Conservation (phyloP, 2,797 vertebrate genomes). For the Rhinophrynus dorsalis region DNA sequence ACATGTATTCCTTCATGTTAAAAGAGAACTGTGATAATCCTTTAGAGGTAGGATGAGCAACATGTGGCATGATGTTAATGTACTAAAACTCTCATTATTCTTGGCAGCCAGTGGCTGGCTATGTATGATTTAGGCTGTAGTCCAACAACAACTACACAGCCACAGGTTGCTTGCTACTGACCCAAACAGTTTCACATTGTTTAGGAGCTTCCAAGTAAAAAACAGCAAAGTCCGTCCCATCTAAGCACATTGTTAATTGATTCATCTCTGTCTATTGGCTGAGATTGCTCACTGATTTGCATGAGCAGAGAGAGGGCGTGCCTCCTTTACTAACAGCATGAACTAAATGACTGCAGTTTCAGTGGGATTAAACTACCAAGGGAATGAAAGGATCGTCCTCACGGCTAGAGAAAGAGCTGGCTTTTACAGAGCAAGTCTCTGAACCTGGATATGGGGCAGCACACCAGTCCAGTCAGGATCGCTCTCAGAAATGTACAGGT, state of each 20-base stretch:
- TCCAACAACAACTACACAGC: too few species aligned
- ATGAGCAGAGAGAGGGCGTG: conserved; percentile 55
- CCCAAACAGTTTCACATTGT: too few species aligned
- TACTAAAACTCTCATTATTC: too few species aligned
- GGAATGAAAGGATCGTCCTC: conserved; percentile 54
- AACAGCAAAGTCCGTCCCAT: conserved; percentile 6
- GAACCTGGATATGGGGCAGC: conserved; percentile 66
- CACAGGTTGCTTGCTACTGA: too few species aligned
- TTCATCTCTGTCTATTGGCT: conserved; percentile 54
- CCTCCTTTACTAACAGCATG: conserved; percentile 45
- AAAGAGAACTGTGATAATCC: too few species aligned
- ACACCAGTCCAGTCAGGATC: conserved; percentile 54
- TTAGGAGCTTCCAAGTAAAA: too few species aligned
- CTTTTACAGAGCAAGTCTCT: conserved; percentile 56
- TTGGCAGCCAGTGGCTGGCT: too few species aligned
- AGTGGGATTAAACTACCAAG: conserved; percentile 58
- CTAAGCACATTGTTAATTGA: conserved; percentile 38
- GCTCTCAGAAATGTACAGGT: conserved; percentile 62
- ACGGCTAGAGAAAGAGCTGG: conserved; percentile 53
- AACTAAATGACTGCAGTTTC: conserved; percentile 57
- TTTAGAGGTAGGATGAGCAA: too few species aligned
- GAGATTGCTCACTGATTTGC: conserved; percentile 55
- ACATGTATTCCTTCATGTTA: too few species aligned
- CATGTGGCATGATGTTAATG: too few species aligned
- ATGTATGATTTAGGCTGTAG: too few species aligned